Percentiles rank a stretch among this genome's conserved stretches.
Conservation (phyloP, 1,140 invertebrate species). For the Platorchestia sp. region DNA sequence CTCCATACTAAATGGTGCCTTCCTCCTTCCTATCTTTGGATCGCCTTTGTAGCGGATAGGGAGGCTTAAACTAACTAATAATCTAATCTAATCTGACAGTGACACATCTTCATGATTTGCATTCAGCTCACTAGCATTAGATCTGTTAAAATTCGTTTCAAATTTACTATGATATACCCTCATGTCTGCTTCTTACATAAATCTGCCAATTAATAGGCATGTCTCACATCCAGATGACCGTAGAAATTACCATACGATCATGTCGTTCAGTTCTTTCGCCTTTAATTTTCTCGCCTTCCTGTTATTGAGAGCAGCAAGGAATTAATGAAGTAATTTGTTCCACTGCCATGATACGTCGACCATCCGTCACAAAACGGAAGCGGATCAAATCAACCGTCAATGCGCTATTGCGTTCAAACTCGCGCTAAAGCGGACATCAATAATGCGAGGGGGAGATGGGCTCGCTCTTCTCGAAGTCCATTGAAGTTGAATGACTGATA, state of each 20-base stretch:
- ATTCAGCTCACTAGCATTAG: too few species aligned
- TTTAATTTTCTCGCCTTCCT: neutral
- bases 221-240: neutral
- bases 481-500: constrained; percentile 1
- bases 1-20: too few species aligned
- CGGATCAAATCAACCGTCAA: neutral
- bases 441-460: neutral
- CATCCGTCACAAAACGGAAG: neutral
- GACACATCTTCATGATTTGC: too few species aligned
- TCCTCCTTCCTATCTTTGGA: too few species aligned
- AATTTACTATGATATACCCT: too few species aligned
- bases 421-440: neutral
- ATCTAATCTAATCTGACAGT: too few species aligned
- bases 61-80: too few species aligned
- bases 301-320: neutral
- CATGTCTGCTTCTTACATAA: neutral
- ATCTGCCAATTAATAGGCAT: neutral
- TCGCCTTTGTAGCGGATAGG: too few species aligned
- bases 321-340: neutral
- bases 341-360: neutral
- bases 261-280: neutral
- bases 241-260: neutral
- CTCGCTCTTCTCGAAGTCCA: neutral
- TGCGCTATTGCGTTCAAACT: neutral
- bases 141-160: too few species aligned